A percentile compares a stretch with the other conserved stretches of the same genome.
Evolutionary conservation across 2,797 vertebrate genomes (phyloP).

Genomic region (Fringilla coelebs): DNA sequence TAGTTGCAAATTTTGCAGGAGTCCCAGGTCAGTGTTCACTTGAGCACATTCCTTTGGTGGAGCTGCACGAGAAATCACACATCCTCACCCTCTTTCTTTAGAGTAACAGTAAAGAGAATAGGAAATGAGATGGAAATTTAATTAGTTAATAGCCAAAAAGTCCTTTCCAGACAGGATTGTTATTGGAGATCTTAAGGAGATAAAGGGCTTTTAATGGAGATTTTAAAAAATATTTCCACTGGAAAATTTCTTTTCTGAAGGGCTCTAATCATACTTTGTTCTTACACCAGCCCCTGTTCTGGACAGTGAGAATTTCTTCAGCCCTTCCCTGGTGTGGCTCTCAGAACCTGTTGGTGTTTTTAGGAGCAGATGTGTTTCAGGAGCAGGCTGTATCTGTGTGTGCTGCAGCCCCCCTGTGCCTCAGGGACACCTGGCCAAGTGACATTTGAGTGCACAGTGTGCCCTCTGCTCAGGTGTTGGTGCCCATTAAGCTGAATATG

Average conservation of each 20-base stretch:
- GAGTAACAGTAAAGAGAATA: neutral
- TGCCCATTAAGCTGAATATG: neutral
- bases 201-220: neutral
- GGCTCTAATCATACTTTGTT: neutral
- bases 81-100: neutral
- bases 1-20: neutral
- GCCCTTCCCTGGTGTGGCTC: neutral
- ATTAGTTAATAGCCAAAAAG: neutral
- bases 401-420: neutral
- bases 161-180: neutral
- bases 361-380: neutral
- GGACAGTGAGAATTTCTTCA: neutral
- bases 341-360: neutral
- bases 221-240: neutral
- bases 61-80: neutral
- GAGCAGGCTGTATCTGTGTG: neutral
- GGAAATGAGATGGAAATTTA: neutral
- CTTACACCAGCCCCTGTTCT: neutral
- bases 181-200: neutral
- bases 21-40: neutral
- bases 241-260: neutral
- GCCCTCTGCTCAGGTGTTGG: neutral
- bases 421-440: neutral
- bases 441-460: neutral
- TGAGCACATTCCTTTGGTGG: neutral